Evolutionary conservation across 2,888 invertebrate species (phyloP).

Genomic region (Drosophila prolongata): DNA sequence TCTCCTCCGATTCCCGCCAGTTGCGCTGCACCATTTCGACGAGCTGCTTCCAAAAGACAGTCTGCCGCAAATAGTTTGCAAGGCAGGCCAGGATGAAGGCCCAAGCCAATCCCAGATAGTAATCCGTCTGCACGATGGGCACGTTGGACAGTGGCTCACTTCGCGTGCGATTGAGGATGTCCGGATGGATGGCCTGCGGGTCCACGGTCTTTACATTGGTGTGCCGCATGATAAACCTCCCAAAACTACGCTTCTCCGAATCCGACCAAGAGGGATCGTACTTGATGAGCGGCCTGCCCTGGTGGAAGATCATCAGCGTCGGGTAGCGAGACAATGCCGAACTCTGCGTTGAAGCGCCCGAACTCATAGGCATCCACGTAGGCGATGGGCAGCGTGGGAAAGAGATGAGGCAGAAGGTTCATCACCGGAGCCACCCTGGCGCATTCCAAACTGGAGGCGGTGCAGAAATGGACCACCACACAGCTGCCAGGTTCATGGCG

Average conservation of each 20-base stretch:
- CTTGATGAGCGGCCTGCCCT: constrained; percentile 88
- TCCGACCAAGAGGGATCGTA: constrained; percentile 86
- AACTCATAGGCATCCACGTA: constrained; percentile 95
- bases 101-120: constrained; percentile 93
- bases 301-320: constrained; percentile 95
- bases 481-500: constrained; percentile 89
- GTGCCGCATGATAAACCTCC: constrained; percentile 90
- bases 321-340: constrained; percentile 95
- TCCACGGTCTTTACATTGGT: constrained; percentile 88
- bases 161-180: constrained; percentile 83
- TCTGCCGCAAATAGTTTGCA: constrained; percentile 91
- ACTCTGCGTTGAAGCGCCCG: constrained; percentile 94
- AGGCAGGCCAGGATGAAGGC: constrained; percentile 91
- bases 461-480: constrained; percentile 94
- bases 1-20: constrained; percentile 92
- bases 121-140: constrained; percentile 91
- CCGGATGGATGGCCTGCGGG: constrained; percentile 24
- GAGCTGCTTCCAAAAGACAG: constrained; percentile 91
- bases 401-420: constrained; percentile 94
- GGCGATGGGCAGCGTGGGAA: constrained; percentile 93
- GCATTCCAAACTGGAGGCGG: constrained; percentile 95
- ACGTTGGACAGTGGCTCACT: constrained; percentile 89
- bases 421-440: constrained; percentile 95
- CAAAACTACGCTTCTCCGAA: constrained; percentile 91
- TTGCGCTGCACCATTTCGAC: constrained; percentile 93